Conservation (phyloP, 2,888 invertebrate species). For the Clostera curtula region DNA sequence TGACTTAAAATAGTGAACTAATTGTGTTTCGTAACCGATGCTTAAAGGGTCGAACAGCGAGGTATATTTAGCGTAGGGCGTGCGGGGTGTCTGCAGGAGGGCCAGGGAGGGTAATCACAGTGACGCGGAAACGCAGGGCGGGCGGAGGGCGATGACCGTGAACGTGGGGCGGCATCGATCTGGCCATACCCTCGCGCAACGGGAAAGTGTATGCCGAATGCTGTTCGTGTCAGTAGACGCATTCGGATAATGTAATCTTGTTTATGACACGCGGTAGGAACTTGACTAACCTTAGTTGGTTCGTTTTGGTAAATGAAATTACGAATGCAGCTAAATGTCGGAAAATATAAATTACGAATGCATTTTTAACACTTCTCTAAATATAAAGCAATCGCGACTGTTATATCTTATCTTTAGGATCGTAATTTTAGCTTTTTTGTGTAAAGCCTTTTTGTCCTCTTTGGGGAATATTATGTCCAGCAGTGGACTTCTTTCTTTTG, state of each 20-base stretch:
- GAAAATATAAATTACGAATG: too few species aligned
- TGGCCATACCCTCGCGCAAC: slow-evolving; percentile 73
- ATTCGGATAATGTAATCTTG: neutral
- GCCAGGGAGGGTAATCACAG: slow-evolving; percentile 23
- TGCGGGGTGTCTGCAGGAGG: slow-evolving; percentile 21
- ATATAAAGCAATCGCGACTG: too few species aligned
- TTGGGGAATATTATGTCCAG: too few species aligned
- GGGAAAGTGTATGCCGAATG: slow-evolving; percentile 54
- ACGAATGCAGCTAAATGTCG: too few species aligned
- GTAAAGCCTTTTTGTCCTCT: too few species aligned
- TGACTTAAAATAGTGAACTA: slow-evolving; percentile 60
- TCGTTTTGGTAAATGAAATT: too few species aligned
- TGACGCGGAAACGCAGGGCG: slow-evolving; percentile 72
- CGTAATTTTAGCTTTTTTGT: too few species aligned
- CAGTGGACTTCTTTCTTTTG: too few species aligned
- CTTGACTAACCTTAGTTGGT: too few species aligned
- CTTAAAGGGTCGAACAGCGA: slow-evolving; percentile 54
- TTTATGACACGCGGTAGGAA: neutral
- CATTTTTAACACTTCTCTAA: too few species aligned
- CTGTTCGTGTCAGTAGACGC: too few species aligned
- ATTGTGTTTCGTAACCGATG: slow-evolving; percentile 65
- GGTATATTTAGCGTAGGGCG: slow-evolving; percentile 56
- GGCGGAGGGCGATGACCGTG: slow-evolving; percentile 75
- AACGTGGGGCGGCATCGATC: slow-evolving; percentile 72
- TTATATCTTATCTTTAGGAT: too few species aligned